Conservation (phyloP, 23 tunicate genomes). For the Styela clava region DNA sequence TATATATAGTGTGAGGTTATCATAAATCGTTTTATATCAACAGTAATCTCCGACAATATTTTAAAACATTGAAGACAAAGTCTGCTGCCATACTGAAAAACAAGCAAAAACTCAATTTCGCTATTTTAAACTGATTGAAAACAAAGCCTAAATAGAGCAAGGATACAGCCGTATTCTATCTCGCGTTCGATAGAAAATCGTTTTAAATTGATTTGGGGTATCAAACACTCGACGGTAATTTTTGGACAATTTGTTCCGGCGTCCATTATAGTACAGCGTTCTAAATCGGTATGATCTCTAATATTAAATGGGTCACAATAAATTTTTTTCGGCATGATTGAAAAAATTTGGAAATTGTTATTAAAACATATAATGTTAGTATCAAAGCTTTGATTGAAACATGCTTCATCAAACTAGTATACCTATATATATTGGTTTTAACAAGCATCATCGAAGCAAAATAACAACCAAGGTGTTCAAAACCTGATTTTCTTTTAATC, state of each 20-base stretch:
- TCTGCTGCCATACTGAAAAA: background rate
- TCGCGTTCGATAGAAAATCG: background rate
- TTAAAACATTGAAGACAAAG: background rate
- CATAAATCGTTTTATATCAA: background rate
- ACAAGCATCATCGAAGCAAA: too few relatives aligned
- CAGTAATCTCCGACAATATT: background rate
- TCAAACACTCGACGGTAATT: background rate
- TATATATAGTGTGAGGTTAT: background rate
- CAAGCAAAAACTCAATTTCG: background rate
- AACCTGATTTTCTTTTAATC: too few relatives aligned
- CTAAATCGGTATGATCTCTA: background rate
- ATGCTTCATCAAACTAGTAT: background rate
- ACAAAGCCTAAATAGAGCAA: background rate
- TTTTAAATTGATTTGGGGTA: background rate
- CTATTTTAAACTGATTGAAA: background rate
- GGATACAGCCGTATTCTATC: background rate
- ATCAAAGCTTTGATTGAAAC: background rate
- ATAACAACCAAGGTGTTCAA: too few relatives aligned
- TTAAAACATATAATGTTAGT: background rate
- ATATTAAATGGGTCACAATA: too few relatives aligned
- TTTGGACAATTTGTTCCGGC: background rate
- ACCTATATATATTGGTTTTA: background rate
- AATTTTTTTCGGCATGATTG: too few relatives aligned
- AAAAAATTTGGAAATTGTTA: too few relatives aligned
- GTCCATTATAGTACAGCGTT: background rate